Base-by-base conservation (phyloP, 2,888 invertebrate genomes). In the Cotesia congregata region DNA sequence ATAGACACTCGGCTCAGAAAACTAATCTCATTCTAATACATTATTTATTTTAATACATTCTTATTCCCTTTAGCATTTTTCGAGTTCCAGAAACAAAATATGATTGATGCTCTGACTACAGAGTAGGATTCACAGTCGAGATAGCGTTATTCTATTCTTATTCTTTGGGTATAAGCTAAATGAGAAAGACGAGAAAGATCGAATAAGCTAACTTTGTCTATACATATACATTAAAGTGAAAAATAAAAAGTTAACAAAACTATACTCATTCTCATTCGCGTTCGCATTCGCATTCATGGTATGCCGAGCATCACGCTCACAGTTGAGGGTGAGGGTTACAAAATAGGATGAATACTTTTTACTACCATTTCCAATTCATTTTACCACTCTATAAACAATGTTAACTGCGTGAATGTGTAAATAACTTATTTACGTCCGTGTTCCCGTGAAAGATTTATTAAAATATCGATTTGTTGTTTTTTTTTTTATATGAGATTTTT, bases 361-460 rank as follows among this genome's bases (percentile, higher is more conserved):
- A 64, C 40, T 75, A 67, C 74, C 75, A 79, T 83, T 84, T 82
- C 80, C 83, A 84, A 84, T 84, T 80, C 78, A 82, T 80, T 81
- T 82, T 78, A 71, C 75, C 68, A 75, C 76, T 77, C 78, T 82
- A 80, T 83, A 83, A 85, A 81, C 81, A 81, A 83, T 83, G 83
- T 82, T 83, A 85, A 85, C 85, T 83, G 83, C 84, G 83, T 77
- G 83, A 83, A 82, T 84, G 84, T 85, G 85, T 82, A 85, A 85
- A 85, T 85, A 83, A 83, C 82, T 81, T 80, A 76, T 65, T 73
- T 74, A 61, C 50, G 76, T 71, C 38, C 68, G 75, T 73, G 65
- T 71, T 72, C 69, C 74, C 69, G 64, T 73, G 70, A 69, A 64
- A 65, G 67, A 77, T 74, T 78, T 78, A 17, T 69, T 65, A 40